These are phyloP conservation scores for Heliothis peltigera DNA, from an alignment of 2,888 invertebrate genomes.

Conservation along the genomic window DNA sequence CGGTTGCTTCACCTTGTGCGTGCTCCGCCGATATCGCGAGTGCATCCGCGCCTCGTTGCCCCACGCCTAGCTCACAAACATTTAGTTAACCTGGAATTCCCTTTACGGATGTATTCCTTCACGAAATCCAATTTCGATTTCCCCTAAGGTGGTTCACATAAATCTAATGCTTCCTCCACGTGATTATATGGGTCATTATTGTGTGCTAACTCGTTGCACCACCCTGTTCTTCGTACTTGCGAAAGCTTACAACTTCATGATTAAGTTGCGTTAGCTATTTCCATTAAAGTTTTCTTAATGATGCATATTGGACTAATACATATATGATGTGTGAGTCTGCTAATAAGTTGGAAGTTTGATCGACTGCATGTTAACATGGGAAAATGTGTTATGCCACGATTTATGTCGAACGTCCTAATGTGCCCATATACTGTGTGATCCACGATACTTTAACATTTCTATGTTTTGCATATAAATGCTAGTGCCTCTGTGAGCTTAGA, in stretches of 20 bases:
- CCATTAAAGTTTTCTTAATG: slow-evolving; percentile 55
- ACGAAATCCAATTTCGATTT: slow-evolving; percentile 21
- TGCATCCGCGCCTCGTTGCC: slow-evolving; percentile 72
- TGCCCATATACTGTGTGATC: slow-evolving; percentile 10
- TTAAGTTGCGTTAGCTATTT: slow-evolving; percentile 57
- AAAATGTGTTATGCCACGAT: slow-evolving; percentile 6
- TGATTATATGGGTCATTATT: slow-evolving; percentile 34
- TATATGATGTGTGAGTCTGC: slow-evolving; percentile 42
- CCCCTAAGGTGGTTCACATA: slow-evolving; percentile 9
- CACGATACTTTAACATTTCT: slow-evolving; percentile 8
- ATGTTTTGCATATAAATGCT: slow-evolving; percentile 10
- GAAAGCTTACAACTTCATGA: slow-evolving; percentile 58
- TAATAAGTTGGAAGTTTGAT: slow-evolving; percentile 20
- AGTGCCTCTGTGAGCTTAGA: slow-evolving; percentile 8
- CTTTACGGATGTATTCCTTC: slow-evolving; percentile 53
- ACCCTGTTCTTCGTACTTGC: slow-evolving; percentile 40
- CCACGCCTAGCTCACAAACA: slow-evolving; percentile 72
- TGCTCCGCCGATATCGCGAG: slow-evolving; percentile 75
- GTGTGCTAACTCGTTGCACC: slow-evolving; percentile 38
- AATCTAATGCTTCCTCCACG: slow-evolving; percentile 5
- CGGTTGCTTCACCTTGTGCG: slow-evolving; percentile 88
- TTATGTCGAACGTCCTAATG: slow-evolving; percentile 16
- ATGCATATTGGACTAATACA: slow-evolving; percentile 25
- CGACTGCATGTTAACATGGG: slow-evolving; percentile 21
- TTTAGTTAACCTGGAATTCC: slow-evolving; percentile 67